Base-by-base conservation (phyloP, 2,888 invertebrate species). In the Cylloceria caligata region DNA sequence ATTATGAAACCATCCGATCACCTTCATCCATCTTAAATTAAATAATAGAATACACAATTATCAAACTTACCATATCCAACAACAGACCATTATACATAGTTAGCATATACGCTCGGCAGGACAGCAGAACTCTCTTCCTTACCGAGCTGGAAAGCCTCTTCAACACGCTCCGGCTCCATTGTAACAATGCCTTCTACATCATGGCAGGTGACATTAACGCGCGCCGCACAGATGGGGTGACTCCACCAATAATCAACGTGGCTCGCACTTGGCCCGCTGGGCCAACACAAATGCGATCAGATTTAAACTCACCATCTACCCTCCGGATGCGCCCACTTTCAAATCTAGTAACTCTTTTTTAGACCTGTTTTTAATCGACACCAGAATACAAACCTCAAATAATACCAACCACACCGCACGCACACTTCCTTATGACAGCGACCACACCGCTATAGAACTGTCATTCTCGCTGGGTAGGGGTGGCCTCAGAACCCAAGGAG, bases 171-270 rank as follows among this genome's bases (percentile, higher is more conserved):
- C 42, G 82, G 0, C 30, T 86, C 0, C 30, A 45, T 0, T 42
- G 52, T 6, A 0, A n/a, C 0, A 79, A 77, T 2, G 69, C 77
- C 7, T 82, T 68, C 3, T 87, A 64, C 6, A n/a, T 85, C 0
- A 7, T 86, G 4, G 85, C 84, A 0, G 84, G 86, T 0, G 86
- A 86, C 9, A n/a, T 84, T 4, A 86, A 86, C 3, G 64, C 80
- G n/a, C n/a, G n/a, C n/a, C 0, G 60, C 75, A 11, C 81, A 79
- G 34, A 49, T 85, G 83, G 81, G 67, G 69, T 5, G 74, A 81
- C 62, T 0, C 16, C 4, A 1, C 1, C 0, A 64, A 9, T 0
- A 78, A 74, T 36, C 45, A 60, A n/a, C 77, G 79, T 39, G 85
- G 83, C 6, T 62, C 5, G 0, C 3, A 34, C 0, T 21, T 83